These are phyloP conservation scores for Diogma glabrata DNA, from an alignment of 2,888 invertebrate species.

Conservation along the genomic window DNA sequence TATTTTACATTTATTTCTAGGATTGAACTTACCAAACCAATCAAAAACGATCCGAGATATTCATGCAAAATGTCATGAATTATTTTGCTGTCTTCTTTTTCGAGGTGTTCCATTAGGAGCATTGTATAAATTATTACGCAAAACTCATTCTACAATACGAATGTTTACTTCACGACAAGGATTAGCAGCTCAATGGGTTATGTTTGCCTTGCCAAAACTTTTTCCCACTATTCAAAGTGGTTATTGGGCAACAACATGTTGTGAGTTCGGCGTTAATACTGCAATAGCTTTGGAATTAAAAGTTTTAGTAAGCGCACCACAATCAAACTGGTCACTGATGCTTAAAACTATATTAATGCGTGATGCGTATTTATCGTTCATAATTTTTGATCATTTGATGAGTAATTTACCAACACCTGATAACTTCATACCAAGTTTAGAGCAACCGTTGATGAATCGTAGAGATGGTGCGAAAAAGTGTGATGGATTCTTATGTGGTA, in stretches of 20 bases:
- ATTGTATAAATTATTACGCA: conserved; percentile 48
- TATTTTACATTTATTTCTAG: conserved; percentile 30
- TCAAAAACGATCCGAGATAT: conserved; percentile 65
- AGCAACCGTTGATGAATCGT: conserved; percentile 37
- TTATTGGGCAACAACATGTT: conserved; percentile 34
- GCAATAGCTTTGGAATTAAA: conserved; percentile 58
- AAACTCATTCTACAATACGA: conserved; percentile 43
- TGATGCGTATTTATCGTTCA: conserved; percentile 49
- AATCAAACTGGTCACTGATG: conserved; percentile 63
- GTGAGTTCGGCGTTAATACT: conserved; percentile 45
- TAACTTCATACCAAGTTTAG: conserved; percentile 32
- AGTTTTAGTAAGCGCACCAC: conserved; percentile 63
- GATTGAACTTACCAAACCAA: conserved; percentile 44
- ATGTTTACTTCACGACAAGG: conserved; percentile 43
- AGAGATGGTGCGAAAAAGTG: conserved; percentile 38
- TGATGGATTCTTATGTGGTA: conserved; percentile 58
- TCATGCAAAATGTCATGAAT: conserved; percentile 70
- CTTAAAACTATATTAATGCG: conserved; percentile 65
- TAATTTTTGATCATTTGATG: conserved; percentile 43
- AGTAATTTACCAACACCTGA: conserved; percentile 38
- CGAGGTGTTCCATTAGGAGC: conserved; percentile 64
- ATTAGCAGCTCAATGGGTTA: conserved; percentile 55
- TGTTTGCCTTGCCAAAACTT: conserved; percentile 52
- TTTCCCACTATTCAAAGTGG: conserved; percentile 39
- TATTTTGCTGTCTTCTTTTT: conserved; percentile 60